phyloP scores from a whole-genome alignment of 2,888 invertebrate genomes.

The Tyria jacobaeae region DNA sequence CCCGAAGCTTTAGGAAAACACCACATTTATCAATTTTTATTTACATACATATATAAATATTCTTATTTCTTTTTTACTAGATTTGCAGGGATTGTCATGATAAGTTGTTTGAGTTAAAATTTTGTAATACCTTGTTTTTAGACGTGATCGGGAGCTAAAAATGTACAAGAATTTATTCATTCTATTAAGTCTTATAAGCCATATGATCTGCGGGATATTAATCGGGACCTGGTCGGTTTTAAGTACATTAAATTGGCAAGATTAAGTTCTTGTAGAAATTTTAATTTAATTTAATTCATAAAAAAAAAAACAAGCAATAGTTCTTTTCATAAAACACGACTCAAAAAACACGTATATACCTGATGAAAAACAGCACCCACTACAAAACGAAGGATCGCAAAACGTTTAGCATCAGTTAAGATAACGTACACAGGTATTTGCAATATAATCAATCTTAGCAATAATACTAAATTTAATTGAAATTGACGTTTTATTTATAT shows the following conservation, averaged over 20 bases:
- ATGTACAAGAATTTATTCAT: background rate
- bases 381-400: background rate
- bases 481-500: conserved; percentile 28
- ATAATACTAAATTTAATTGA: conserved; percentile 25
- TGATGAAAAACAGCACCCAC: background rate
- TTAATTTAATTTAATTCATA: too few species aligned
- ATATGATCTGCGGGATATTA: background rate
- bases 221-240: too few species aligned
- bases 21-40: too few species aligned
- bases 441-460: background rate
- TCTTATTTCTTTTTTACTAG: too few species aligned
- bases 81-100: too few species aligned
- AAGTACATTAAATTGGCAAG: too few species aligned
- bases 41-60: too few species aligned
- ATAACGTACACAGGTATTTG: background rate
- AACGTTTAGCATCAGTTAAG: background rate
- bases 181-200: background rate
- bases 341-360: too few species aligned
- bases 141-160: background rate
- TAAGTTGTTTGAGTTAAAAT: background rate
- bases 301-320: too few species aligned
- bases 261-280: too few species aligned
- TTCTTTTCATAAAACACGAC: too few species aligned
- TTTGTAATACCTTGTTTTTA: background rate
- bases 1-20: too few species aligned